Conservation (phyloP, 2,888 invertebrate species). For the Monochamus alternatus region DNA sequence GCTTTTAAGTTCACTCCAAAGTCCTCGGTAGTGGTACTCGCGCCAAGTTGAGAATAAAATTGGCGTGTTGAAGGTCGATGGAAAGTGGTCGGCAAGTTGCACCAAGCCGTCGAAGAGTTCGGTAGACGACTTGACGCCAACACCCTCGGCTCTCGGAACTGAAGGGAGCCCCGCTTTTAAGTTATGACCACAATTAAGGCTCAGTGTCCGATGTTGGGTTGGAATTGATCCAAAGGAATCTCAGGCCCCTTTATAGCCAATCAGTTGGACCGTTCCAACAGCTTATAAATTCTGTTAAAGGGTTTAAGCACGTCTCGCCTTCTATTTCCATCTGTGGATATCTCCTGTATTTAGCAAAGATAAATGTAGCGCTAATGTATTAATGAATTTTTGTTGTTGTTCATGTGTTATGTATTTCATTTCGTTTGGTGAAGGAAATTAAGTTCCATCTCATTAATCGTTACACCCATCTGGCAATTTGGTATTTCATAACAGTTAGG, state of each 20-base stretch:
- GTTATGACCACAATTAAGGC: conserved; percentile 33
- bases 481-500: no score
- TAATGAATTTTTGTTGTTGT: no score
- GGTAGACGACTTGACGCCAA: conserved; percentile 30
- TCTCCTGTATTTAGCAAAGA: no score
- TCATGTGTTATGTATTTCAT: no score
- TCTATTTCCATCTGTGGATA: no score
- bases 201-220: conserved; percentile 20
- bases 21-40: neutral
- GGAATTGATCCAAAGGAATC: conserved; percentile 24
- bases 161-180: conserved; percentile 20
- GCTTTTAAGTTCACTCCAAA: conserved; percentile 6
- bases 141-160: conserved; percentile 6
- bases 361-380: no score
- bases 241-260: neutral
- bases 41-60: conserved; percentile 10
- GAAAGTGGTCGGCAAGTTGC: conserved; percentile 22
- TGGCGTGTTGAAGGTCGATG: conserved; percentile 14
- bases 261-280: no score
- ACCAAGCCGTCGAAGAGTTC: conserved; percentile 2
- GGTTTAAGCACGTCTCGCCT: neutral
- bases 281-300: no score
- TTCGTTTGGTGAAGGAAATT: no score
- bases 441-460: no score
- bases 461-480: no score